phyloP scores from a whole-genome alignment of 92 coral and sea anemone species.

The Porites divaricata region DNA sequence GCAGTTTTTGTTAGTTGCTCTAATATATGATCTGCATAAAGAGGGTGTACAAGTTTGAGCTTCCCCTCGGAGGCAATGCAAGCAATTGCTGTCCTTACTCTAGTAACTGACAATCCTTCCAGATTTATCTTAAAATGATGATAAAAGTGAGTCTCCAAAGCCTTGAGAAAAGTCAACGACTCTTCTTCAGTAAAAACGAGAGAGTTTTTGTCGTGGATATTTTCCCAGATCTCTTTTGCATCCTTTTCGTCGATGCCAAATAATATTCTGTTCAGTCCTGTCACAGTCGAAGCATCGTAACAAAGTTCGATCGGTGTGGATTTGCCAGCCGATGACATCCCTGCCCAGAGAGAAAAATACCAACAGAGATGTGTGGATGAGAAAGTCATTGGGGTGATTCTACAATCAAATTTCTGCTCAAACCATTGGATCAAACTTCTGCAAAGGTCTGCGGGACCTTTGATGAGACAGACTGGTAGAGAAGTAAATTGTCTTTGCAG shows the following conservation, averaged over 20 bases:
- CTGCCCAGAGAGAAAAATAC: slow-evolving; percentile 93
- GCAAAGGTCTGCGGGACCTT: slow-evolving; percentile 70
- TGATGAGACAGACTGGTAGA: slow-evolving; percentile 85
- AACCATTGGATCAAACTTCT: slow-evolving; percentile 72
- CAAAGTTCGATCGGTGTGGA: slow-evolving; percentile 76
- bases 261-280: slow-evolving; percentile 69
- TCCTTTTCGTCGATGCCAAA: slow-evolving; percentile 78
- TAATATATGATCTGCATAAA: slow-evolving; percentile 74
- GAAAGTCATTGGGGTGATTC: slow-evolving; percentile 70
- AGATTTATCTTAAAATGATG: slow-evolving; percentile 87
- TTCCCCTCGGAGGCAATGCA: slow-evolving; percentile 87
- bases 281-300: slow-evolving; percentile 68
- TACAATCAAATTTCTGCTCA: slow-evolving; percentile 85
- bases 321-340: slow-evolving; percentile 57
- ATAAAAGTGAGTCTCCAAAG: slow-evolving; percentile 87
- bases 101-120: slow-evolving; percentile 66
- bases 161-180: slow-evolving; percentile 73
- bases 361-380: slow-evolving; percentile 87
- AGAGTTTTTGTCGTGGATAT: slow-evolving; percentile 63
- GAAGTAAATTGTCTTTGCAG: slow-evolving; percentile 54
- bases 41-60: slow-evolving; percentile 79
- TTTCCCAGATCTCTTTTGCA: slow-evolving; percentile 80
- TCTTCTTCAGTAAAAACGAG: slow-evolving; percentile 83
- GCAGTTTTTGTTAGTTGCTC: slow-evolving; percentile 83
- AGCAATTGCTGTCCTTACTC: slow-evolving; percentile 82